Evolutionary conservation across 2,797 vertebrate genomes (phyloP), one percentile per base, ranked within the genome.

Genomic region (Limnodromus scolopaceus): DNA sequence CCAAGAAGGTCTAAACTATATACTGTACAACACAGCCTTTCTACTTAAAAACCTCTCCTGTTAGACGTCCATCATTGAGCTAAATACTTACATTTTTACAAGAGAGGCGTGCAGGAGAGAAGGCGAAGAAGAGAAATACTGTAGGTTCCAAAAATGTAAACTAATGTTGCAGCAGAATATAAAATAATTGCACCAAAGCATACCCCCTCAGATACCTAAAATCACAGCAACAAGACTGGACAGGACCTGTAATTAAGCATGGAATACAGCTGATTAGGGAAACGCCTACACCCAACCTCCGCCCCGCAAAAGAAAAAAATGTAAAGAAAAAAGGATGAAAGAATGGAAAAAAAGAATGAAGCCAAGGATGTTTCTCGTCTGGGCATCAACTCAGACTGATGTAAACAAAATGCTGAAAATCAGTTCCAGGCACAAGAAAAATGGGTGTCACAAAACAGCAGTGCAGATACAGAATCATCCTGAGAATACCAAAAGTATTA

Each of bases 11-110:
- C 46, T 92, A 72, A 95, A 79, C 76, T 88, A 38, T 84, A 38
- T 69, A 86, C 61, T 88, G 72, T 87, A 95, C 66, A 95, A 94
- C 16, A 88, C 43, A 95, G 94, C 89, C 96, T 95, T 96, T 95
- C 87, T 95, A 95, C 51, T 93, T 82, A 82, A 93, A 96, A 96
- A 95, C 95, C 96, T 97, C 96, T 97, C 96, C 96, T 97, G 93
- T 92, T 92, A 96, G 82, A 95, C 5, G 91, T 93, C 92, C 93
- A 86, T 78, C 94, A 95, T 94, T 79, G 66, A 95, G 90, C 96
- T 97, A 97, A 96, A 97, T 97, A 96, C 96, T 97, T 96, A 97
- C 96, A 96, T 97, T 96, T 97, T 97, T 97, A 97, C 91, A 97
- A 97, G 93, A 97, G 96, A 96, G 94, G 96, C 94, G 94, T 95